Base-by-base conservation (phyloP, 2,888 invertebrate genomes). In the Eristalis arbustorum region DNA sequence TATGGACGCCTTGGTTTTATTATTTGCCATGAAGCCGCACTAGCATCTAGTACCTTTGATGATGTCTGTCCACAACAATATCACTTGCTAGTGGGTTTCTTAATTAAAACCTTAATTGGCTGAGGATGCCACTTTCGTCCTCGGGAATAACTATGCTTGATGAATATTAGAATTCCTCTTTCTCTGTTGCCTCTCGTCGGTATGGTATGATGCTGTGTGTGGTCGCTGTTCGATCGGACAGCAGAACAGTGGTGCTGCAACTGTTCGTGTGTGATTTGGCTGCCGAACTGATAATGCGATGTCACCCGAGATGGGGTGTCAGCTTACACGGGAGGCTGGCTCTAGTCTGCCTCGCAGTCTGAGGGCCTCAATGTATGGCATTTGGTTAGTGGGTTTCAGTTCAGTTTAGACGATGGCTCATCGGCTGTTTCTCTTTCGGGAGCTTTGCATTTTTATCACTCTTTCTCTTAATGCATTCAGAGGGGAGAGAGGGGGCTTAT, bases 171-270 rank as follows among this genome's bases (percentile, higher is more conserved):
- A n/a, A n/a, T n/a, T n/a, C n/a, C n/a, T n/a, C n/a, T 83, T 83
- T 83, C 83, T 87, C 87, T 83, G 66, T 42, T 80, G 49, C 0
- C 49, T 49, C 49, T 49, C 49, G 49, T 18, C n/a, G n/a, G n/a
- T n/a, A n/a, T 18, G n/a, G 49, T 49, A 49, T 49, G 49, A 49
- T 18, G 49, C 18, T 49, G 49, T 8, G 81, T 82, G n/a, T 25
- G 25, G 1, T 85, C 14, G 77, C 66, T 63, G 80, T 77, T 77
- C 13, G 79, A 66, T 64, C 40, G 22, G 71, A 28, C 56, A 62
- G 75, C 14, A 23, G 6, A 62, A 10, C 83, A 83, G 74, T 66
- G 68, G 31, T 63, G 1, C 6, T 77, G 22, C 77, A 85, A 85
- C 85, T 87, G 74, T 74, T 37, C 13, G 11, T 4, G n/a, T 1